phyloP scores from a whole-genome alignment of 2,113 vertebrate species.

The Ascaphus truei region DNA sequence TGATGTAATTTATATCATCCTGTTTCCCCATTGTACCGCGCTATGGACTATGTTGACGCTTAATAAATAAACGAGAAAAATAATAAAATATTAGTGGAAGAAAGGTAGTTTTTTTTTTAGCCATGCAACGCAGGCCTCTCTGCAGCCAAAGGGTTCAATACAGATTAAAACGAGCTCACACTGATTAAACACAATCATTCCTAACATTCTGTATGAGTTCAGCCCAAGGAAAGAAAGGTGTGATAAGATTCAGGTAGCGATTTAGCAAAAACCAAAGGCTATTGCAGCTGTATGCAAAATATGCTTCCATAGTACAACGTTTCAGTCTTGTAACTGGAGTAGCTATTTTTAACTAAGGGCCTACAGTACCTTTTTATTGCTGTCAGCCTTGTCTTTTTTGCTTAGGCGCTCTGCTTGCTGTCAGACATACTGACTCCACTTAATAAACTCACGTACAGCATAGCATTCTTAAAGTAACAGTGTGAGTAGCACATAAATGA shows the following conservation, averaged over 20 bases:
- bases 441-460: slow-evolving; percentile 61
- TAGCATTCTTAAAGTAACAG: slow-evolving; percentile 57
- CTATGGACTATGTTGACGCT: no score
- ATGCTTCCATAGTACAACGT: slow-evolving; percentile 54
- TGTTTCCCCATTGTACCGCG: no score
- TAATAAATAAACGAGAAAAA: no score
- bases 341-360: slow-evolving; percentile 51
- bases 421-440: slow-evolving; percentile 68
- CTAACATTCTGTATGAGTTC: slow-evolving; percentile 38
- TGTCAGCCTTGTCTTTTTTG: slow-evolving; percentile 54
- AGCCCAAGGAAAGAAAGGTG: slow-evolving; percentile 25
- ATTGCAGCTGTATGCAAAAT: slow-evolving; percentile 47
- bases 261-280: slow-evolving; percentile 44
- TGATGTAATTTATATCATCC: no score
- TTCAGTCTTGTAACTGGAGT: slow-evolving; percentile 46
- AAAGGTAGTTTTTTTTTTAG: no score
- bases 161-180: no score
- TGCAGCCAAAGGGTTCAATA: not conserved
- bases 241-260: slow-evolving; percentile 36
- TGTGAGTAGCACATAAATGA: slow-evolving; percentile 57
- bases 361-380: slow-evolving; percentile 44
- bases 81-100: no score
- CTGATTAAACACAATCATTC: slow-evolving; percentile 30
- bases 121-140: no score
- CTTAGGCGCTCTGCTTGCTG: slow-evolving; percentile 53